Evolutionary conservation across 1,140 invertebrate species (phyloP).

Genomic region (Cecropterus lyciades): DNA sequence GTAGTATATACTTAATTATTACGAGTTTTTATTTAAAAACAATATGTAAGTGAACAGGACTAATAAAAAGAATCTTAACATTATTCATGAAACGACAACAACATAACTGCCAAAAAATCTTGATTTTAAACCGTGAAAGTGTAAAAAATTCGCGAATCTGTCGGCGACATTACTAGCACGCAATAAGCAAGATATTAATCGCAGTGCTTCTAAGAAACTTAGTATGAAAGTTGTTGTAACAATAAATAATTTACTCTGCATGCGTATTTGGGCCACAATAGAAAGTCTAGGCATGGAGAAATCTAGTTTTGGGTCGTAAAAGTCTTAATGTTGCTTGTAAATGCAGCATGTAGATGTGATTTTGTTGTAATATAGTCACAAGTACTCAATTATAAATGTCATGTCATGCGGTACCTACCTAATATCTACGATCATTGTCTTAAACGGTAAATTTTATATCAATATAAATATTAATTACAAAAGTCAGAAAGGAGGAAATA

Average conservation of each 20-base stretch:
- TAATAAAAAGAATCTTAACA: too few relatives aligned
- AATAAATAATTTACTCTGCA: conserved; percentile 46
- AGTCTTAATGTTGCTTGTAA: conserved; percentile 46
- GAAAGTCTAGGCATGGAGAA: conserved; percentile 51
- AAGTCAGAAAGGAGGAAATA: too few relatives aligned
- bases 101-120: too few relatives aligned
- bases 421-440: not conserved
- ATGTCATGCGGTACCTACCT: too few relatives aligned
- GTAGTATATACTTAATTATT: too few relatives aligned
- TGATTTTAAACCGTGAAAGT: not conserved
- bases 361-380: not conserved
- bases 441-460: too few relatives aligned
- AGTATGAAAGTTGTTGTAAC: conserved; percentile 45
- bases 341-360: conserved; percentile 1
- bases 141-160: conserved; percentile 1
- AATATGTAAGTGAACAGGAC: too few relatives aligned
- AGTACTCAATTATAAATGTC: not conserved
- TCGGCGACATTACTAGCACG: not conserved
- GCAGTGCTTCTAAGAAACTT: conserved; percentile 37
- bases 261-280: conserved; percentile 50
- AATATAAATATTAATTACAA: too few relatives aligned
- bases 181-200: conserved; percentile 25
- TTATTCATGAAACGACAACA: too few relatives aligned
- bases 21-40: too few relatives aligned
- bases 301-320: conserved; percentile 52